phyloP scores from a whole-genome alignment of 2,888 invertebrate species.

The Cheilosia pagana region DNA sequence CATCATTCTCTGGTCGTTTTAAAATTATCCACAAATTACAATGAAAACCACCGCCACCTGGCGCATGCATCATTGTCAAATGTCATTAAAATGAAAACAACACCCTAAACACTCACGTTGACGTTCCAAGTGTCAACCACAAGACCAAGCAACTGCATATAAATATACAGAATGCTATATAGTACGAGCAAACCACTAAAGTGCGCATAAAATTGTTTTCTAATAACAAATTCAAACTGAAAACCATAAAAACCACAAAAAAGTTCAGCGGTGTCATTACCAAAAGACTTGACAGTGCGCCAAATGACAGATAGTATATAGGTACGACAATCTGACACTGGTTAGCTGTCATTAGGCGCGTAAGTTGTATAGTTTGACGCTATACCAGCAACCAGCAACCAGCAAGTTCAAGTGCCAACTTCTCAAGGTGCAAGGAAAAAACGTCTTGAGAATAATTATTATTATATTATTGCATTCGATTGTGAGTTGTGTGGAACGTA shows the following conservation, averaged over 20 bases:
- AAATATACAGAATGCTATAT: no score
- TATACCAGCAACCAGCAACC: conserved; percentile 20
- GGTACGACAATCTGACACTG: conserved; percentile 7
- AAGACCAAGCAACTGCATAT: not conserved
- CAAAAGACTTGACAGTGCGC: conserved; percentile 28
- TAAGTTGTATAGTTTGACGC: conserved; percentile 2
- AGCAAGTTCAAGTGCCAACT: conserved; percentile 71
- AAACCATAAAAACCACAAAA: conserved; percentile 38
- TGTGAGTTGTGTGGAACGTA: conserved; percentile 17
- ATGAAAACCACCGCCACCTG: conserved; percentile 26
- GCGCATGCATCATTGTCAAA: conserved; percentile 43
- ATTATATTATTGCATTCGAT: conserved; percentile 28
- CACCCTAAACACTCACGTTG: conserved; percentile 4
- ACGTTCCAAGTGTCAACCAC: conserved; percentile 19
- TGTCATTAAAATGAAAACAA: conserved; percentile 19
- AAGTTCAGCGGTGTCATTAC: conserved; percentile 64
- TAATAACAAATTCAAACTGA: not conserved
- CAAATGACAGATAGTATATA: conserved; percentile 5
- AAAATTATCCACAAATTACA: conserved; percentile 6
- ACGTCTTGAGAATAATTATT: conserved; percentile 68
- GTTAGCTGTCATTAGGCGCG: conserved; percentile 22
- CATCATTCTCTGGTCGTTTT: not conserved
- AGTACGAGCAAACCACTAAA: conserved; percentile 6
- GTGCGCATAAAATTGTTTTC: conserved; percentile 19
- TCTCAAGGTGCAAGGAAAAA: conserved; percentile 67